These are phyloP conservation scores for Zalophus californianus DNA, from an alignment of 2,797 vertebrate genomes.

Conservation along the genomic window DNA sequence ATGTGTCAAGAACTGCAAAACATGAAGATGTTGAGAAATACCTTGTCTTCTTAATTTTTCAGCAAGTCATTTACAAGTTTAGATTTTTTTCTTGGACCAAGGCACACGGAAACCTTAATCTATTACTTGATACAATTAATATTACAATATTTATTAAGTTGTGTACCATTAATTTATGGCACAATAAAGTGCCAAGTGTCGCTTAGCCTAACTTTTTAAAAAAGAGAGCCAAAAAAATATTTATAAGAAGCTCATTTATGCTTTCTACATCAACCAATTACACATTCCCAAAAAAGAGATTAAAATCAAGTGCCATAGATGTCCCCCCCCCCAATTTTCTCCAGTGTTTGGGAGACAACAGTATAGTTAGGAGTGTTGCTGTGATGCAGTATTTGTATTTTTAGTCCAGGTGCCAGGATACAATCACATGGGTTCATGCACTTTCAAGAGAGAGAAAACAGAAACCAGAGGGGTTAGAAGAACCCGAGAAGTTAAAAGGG, in stretches of 20 bases:
- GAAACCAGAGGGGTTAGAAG: constrained; percentile 58
- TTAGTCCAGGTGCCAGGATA: constrained; percentile 86
- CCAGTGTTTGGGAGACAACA: neutral
- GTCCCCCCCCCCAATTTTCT: neutral
- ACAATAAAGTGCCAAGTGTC: neutral
- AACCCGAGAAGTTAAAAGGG: constrained; percentile 83
- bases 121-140: neutral
- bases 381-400: constrained; percentile 83
- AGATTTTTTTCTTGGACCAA: neutral
- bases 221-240: neutral
- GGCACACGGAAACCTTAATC: neutral
- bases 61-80: neutral
- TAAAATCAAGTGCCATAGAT: neutral
- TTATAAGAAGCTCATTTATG: neutral
- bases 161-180: neutral
- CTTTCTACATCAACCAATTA: neutral
- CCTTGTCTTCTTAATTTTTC: constrained; percentile 32
- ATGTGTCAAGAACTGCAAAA: neutral
- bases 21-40: neutral
- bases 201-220: neutral
- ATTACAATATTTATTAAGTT: neutral
- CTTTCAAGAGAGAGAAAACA: constrained; percentile 72
- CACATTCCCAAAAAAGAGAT: neutral
- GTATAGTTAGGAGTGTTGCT: constrained; percentile 77
- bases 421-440: constrained; percentile 71